phyloP scores from a whole-genome alignment of 2,797 vertebrate genomes.

The Hyperoplus immaculatus region DNA sequence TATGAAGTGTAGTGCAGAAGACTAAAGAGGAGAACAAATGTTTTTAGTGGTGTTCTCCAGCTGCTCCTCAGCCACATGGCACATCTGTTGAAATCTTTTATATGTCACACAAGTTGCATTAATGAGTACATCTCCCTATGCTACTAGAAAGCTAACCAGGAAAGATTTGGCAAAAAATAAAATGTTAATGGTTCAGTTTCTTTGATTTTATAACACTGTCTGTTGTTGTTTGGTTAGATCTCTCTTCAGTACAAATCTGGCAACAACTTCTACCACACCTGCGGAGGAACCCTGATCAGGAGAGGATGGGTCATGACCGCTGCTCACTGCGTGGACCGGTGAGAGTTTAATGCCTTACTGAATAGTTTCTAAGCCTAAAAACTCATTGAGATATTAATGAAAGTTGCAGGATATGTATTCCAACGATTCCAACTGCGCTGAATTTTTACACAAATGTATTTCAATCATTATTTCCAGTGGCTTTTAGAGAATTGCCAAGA shows the following conservation, averaged over 20 bases:
- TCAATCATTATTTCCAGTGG: not conserved
- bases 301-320: slow-evolving; percentile 91
- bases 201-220: not conserved
- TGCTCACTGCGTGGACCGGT: slow-evolving; percentile 92
- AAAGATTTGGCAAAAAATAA: not conserved
- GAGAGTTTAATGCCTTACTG: slow-evolving; percentile 26
- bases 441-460: not conserved
- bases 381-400: not conserved
- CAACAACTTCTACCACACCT: slow-evolving; percentile 87
- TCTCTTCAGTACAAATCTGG: slow-evolving; percentile 89
- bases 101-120: too few relatives aligned
- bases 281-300: slow-evolving; percentile 90
- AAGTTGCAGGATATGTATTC: not conserved
- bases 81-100: not conserved
- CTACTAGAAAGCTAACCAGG: not conserved
- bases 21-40: too few relatives aligned
- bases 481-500: too few relatives aligned
- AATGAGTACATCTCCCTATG: too few relatives aligned
- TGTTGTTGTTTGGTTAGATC: slow-evolving; percentile 79
- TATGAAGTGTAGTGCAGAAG: too few relatives aligned
- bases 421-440: not conserved
- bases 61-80: not conserved
- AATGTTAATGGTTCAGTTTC: not conserved
- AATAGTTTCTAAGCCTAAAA: slow-evolving; percentile 8
- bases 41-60: too few relatives aligned